Base-by-base conservation (phyloP, 1,140 invertebrate genomes). In the Diploscapter pachys region DNA sequence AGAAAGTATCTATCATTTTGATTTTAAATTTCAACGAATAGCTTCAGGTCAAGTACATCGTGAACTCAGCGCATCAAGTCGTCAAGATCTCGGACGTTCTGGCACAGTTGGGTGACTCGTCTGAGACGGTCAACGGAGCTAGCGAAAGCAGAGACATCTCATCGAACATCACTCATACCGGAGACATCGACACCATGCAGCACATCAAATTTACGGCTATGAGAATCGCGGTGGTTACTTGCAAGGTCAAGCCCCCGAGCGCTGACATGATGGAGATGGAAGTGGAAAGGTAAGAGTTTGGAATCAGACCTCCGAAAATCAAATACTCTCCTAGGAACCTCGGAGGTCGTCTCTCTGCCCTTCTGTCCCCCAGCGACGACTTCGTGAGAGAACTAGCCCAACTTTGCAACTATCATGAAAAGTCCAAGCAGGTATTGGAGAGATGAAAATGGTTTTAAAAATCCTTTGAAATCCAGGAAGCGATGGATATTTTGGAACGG, bases 161-260 rank as follows among this genome's bases (percentile, higher is more conserved):
- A 48, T 85, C 82, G 54, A 85, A 85, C 77, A 83, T 85, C 11
- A 85, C 82, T 53, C 84, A 85, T 65, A 63, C 78, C 49, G 83
- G 83, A n/a, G 84, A 85, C 65, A 85, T 85, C 61, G 81, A 83
- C 49, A 75, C 78, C 54, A 84, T 85, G 82, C 83, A 85, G 56
- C 78, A 81, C 56, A 85, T 85, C 50, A 84, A 75, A 76, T 85
- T 85, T 66, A 85, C 83, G 5, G 83, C 83, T 6, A 85, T 85
- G 84, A 69, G 83, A 55, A 85, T 84, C 61, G 83, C 83, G 31
- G 83, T 85, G 5, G 83, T 85, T n/a, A 85, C 83, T 3, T 85
- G 83, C 65, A 85, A 85, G 73, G 84, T 85, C 54, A 85, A 85
- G 70, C 83, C 83, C 55, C 83, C 83, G n/a, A 80, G 77, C 70